phyloP scores from a whole-genome alignment of 2,888 invertebrate species.

The Creontiades dilutus region DNA sequence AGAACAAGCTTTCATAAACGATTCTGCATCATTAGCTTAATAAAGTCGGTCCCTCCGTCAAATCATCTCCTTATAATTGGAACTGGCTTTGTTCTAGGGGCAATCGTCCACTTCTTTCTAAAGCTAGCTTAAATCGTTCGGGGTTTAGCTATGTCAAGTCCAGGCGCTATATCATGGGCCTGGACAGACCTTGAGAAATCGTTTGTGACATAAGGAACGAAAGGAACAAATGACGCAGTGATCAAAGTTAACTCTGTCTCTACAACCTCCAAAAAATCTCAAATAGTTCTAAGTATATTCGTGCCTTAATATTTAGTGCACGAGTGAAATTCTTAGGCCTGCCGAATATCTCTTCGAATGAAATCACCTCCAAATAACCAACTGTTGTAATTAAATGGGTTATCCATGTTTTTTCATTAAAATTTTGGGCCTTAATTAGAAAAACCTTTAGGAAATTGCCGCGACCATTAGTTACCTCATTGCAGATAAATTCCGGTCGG shows the following conservation, averaged over 20 bases:
- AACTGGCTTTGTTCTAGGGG: not conserved
- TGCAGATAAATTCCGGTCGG: too few relatives aligned
- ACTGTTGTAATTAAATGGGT: too few relatives aligned
- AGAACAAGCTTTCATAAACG: slow-evolving; percentile 42
- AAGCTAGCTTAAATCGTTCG: not conserved
- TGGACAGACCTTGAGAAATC: not conserved
- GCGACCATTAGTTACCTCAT: too few relatives aligned
- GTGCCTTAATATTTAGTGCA: too few relatives aligned
- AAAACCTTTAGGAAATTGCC: too few relatives aligned
- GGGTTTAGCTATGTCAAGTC: not conserved
- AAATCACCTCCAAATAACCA: too few relatives aligned
- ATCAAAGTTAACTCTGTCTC: not conserved
- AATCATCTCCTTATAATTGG: not conserved
- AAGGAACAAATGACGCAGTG: not conserved
- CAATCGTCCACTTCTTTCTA: not conserved
- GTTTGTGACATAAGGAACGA: not conserved
- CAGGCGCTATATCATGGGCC: not conserved
- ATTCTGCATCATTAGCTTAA: slow-evolving; percentile 65
- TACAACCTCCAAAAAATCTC: too few relatives aligned
- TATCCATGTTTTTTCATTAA: too few relatives aligned
- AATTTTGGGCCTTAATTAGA: too few relatives aligned
- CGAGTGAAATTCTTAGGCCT: too few relatives aligned
- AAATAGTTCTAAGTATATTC: too few relatives aligned
- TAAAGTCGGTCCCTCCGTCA: slow-evolving; percentile 38
- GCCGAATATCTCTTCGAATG: too few relatives aligned